These are phyloP conservation scores for Pandemis cinnamomeana DNA, from an alignment of 2,888 invertebrate species.

Conservation along the genomic window DNA sequence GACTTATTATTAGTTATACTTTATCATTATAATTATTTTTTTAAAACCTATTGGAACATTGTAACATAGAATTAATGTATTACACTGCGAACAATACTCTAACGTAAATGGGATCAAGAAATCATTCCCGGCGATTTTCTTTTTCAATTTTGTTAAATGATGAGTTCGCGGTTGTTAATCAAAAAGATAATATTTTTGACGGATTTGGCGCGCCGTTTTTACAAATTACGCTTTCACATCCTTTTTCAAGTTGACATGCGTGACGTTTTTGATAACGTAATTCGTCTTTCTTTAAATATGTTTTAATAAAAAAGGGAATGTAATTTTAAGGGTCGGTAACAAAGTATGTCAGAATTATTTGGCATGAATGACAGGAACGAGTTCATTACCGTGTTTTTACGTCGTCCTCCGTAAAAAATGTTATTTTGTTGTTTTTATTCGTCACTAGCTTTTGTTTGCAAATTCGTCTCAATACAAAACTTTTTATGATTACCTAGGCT, in stretches of 20 bases:
- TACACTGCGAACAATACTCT: slow-evolving; percentile 23
- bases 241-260: slow-evolving; percentile 20
- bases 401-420: no score
- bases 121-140: slow-evolving; percentile 13
- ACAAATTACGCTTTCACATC: slow-evolving; percentile 14
- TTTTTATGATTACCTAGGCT: no score
- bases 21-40: not conserved
- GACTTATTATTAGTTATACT: no score
- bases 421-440: no score
- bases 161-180: slow-evolving; percentile 25
- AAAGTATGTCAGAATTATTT: not conserved
- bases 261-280: slow-evolving; percentile 16
- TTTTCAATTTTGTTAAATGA: slow-evolving; percentile 20
- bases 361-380: not conserved
- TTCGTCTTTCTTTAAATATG: not conserved
- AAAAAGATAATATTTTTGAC: slow-evolving; percentile 34
- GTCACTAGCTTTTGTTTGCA: no score
- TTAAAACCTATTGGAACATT: not conserved
- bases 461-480: no score
- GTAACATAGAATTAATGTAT: not conserved
- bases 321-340: slow-evolving; percentile 5
- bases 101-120: slow-evolving; percentile 31
- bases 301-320: not conserved
- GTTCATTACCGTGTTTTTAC: not conserved
- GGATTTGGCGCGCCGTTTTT: slow-evolving; percentile 17